Percentiles rank a stretch among this genome's conserved stretches.
Evolutionary conservation across 2,113 vertebrate species (phyloP).

Genomic region (Psilopogon haemacephalus): DNA sequence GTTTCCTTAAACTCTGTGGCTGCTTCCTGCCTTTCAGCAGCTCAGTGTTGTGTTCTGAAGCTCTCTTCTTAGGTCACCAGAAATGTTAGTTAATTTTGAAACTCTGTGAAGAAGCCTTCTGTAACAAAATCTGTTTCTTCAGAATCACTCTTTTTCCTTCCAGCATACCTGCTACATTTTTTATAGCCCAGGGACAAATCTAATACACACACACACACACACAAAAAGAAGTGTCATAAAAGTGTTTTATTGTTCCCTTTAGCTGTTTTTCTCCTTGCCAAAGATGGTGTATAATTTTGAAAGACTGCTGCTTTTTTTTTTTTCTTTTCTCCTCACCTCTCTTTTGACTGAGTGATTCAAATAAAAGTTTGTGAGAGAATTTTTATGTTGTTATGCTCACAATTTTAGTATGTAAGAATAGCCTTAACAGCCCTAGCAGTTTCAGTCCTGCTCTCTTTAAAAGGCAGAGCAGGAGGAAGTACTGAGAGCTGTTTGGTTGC

Average conservation of each 20-base stretch:
- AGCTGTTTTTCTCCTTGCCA: constrained; percentile 33
- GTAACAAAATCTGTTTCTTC: background rate
- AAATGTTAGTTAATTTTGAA: background rate
- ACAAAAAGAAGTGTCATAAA: background rate
- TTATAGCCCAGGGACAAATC: constrained; percentile 14
- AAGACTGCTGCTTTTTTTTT: too few relatives aligned
- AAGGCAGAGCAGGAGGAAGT: background rate
- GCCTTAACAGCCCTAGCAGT: background rate
- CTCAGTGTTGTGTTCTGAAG: background rate
- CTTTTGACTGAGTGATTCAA: constrained; percentile 15
- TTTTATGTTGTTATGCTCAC: constrained; percentile 21
- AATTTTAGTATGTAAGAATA: background rate
- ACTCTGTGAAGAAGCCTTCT: background rate
- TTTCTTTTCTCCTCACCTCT: background rate
- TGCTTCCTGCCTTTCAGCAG: background rate
- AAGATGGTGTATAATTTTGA: constrained; percentile 6
- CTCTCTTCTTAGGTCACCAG: background rate
- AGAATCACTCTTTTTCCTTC: constrained; percentile 2
- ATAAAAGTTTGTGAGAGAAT: constrained; percentile 14
- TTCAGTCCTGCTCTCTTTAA: background rate
- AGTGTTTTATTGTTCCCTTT: constrained; percentile 38
- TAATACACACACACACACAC: background rate
- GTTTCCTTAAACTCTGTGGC: background rate
- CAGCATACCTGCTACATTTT: background rate
- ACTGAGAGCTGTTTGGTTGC: constrained; percentile 18